These are phyloP conservation scores for Epinephelus moara DNA, from an alignment of 2,113 vertebrate genomes.

Conservation along the genomic window DNA sequence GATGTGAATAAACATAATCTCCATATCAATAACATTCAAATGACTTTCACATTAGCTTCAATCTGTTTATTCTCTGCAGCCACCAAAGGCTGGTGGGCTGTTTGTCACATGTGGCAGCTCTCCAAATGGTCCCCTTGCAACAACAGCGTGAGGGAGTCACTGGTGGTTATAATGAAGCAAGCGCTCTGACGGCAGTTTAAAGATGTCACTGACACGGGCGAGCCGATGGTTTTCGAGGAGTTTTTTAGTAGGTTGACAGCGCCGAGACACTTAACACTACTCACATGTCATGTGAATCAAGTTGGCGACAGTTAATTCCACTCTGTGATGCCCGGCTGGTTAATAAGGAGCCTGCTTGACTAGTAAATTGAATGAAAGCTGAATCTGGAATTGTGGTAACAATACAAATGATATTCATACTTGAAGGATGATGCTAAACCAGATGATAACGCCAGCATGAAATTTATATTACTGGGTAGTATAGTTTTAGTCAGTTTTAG, in stretches of 20 bases:
- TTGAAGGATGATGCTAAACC: background rate
- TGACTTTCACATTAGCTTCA: slow-evolving; percentile 44
- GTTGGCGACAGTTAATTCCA: slow-evolving; percentile 39
- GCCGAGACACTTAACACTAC: slow-evolving; percentile 35
- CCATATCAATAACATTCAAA: slow-evolving; percentile 69
- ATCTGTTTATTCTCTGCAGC: slow-evolving; percentile 50
- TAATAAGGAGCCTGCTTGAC: slow-evolving; percentile 38
- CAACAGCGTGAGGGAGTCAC: slow-evolving; percentile 29
- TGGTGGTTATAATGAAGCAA: slow-evolving; percentile 52
- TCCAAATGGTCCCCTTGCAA: slow-evolving; percentile 57
- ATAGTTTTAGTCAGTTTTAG: background rate
- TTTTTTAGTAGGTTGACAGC: slow-evolving; percentile 28
- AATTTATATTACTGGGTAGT: background rate
- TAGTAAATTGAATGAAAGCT: slow-evolving; percentile 5
- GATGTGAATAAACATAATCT: slow-evolving; percentile 64
- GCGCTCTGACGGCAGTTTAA: slow-evolving; percentile 37
- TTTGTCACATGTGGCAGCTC: slow-evolving; percentile 50
- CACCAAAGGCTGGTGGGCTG: slow-evolving; percentile 41
- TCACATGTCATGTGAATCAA: slow-evolving; percentile 46
- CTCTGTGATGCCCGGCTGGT: slow-evolving; percentile 33
- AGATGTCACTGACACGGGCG: slow-evolving; percentile 27
- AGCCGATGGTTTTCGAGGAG: slow-evolving; percentile 30
- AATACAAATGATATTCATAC: background rate
- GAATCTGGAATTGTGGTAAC: slow-evolving; percentile 24
- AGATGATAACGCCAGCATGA: background rate